phyloP scores from a whole-genome alignment of 2,888 invertebrate genomes.

The Diadegma fenestrale region DNA sequence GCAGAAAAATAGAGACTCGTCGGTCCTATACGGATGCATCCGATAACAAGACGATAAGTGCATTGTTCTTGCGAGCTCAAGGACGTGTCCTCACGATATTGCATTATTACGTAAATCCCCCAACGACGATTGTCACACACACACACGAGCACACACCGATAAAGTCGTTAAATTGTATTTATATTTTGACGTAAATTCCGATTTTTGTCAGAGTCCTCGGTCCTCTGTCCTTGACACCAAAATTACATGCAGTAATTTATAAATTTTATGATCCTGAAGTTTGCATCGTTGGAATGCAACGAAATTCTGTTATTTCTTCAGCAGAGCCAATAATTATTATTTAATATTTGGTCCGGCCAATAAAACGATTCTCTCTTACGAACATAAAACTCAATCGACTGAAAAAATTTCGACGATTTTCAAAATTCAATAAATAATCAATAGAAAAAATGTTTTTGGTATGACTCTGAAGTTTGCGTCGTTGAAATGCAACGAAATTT shows the following conservation, averaged over 20 bases:
- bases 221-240: neutral
- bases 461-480: too few species aligned
- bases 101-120: constrained; percentile 34
- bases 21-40: constrained; percentile 25
- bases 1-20: constrained; percentile 24
- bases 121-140: constrained; percentile 36
- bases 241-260: neutral
- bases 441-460: too few species aligned
- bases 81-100: constrained; percentile 43
- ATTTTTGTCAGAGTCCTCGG: neutral
- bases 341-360: too few species aligned
- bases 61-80: constrained; percentile 53
- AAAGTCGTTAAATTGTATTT: constrained; percentile 25
- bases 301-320: too few species aligned
- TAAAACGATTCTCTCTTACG: too few species aligned
- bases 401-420: too few species aligned
- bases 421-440: too few species aligned
- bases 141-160: constrained; percentile 21
- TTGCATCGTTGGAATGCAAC: too few species aligned
- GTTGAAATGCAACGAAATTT: too few species aligned
- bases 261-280: too few species aligned
- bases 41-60: constrained; percentile 65
- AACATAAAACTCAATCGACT: too few species aligned
- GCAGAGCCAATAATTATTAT: too few species aligned
- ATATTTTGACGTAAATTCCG: neutral